Percentiles rank a stretch among this genome's conserved stretches.
Evolutionary conservation across 2,888 invertebrate species (phyloP).

Genomic region (Drosophila phalerata): DNA sequence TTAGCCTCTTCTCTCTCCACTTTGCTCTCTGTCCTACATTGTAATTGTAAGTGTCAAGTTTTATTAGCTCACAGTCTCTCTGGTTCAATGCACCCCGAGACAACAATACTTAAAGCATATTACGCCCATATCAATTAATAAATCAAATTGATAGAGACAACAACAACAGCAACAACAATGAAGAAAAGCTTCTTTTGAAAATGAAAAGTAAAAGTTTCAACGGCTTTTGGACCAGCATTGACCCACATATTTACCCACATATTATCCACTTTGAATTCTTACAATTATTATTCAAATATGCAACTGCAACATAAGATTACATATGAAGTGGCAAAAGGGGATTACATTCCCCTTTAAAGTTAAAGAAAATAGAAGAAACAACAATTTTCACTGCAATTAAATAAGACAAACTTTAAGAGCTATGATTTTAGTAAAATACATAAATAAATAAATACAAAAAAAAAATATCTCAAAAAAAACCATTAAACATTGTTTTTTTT

Average conservation of each 20-base stretch:
- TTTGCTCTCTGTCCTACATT: constrained; percentile 21
- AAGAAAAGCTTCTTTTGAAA: constrained; percentile 24
- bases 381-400: not conserved
- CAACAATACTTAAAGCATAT: constrained; percentile 30
- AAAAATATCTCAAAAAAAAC: too few relatives aligned
- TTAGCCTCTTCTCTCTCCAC: constrained; percentile 29
- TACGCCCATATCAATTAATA: constrained; percentile 55
- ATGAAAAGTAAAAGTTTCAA: constrained; percentile 68
- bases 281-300: constrained; percentile 73
- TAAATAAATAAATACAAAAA: too few relatives aligned
- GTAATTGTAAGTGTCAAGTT: constrained; percentile 73
- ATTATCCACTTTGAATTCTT: constrained; percentile 34
- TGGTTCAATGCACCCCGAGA: constrained; percentile 57
- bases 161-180: constrained; percentile 4
- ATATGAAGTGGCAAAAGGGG: not conserved
- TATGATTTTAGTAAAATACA: too few relatives aligned
- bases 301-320: constrained; percentile 49
- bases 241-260: constrained; percentile 44
- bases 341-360: too few relatives aligned
- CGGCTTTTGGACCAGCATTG: constrained; percentile 65
- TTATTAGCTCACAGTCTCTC: constrained; percentile 64
- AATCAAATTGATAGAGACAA: constrained; percentile 37
- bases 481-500: too few relatives aligned
- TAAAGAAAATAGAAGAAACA: too few relatives aligned
- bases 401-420: not conserved